phyloP scores from a whole-genome alignment of 2,113 vertebrate species.

The Guaruba guarouba region DNA sequence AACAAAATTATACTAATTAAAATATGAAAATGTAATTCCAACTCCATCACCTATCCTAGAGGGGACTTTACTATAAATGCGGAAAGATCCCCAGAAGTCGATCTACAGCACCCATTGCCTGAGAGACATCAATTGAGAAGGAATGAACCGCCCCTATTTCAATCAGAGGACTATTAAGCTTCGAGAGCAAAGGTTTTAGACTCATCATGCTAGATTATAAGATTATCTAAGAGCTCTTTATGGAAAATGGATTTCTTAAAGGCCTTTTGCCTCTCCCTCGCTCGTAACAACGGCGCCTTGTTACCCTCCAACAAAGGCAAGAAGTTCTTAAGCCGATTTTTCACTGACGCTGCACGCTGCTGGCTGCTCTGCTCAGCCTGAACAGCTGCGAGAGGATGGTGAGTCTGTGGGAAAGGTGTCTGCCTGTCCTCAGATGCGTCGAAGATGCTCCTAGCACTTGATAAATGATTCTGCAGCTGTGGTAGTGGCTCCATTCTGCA shows the following conservation, averaged over 20 bases:
- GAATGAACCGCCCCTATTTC: background rate
- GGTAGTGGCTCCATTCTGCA: background rate
- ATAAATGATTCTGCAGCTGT: background rate
- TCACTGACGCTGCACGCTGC: background rate
- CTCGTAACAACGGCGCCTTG: fast-evolving
- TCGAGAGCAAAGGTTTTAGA: background rate
- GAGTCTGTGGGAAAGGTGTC: conserved; percentile 1
- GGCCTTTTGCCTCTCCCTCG: background rate
- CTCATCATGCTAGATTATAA: background rate
- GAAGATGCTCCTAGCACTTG: background rate
- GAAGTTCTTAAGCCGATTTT: background rate
- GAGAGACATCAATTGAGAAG: background rate
- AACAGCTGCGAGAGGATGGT: background rate
- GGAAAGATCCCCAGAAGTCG: background rate
- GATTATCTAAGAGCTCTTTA: background rate
- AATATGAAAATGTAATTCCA: background rate
- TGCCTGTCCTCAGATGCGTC: background rate
- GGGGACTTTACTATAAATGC: background rate
- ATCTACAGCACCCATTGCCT: background rate
- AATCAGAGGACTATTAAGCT: background rate
- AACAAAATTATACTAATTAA: background rate
- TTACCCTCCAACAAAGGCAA: conserved; percentile 1
- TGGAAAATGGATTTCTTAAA: background rate
- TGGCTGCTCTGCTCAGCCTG: background rate
- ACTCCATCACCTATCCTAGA: background rate